A percentile compares a stretch with the other conserved stretches of the same genome.
phyloP scores from a whole-genome alignment of 1,140 invertebrate species.

The Lysiphlebus fabarum region DNA sequence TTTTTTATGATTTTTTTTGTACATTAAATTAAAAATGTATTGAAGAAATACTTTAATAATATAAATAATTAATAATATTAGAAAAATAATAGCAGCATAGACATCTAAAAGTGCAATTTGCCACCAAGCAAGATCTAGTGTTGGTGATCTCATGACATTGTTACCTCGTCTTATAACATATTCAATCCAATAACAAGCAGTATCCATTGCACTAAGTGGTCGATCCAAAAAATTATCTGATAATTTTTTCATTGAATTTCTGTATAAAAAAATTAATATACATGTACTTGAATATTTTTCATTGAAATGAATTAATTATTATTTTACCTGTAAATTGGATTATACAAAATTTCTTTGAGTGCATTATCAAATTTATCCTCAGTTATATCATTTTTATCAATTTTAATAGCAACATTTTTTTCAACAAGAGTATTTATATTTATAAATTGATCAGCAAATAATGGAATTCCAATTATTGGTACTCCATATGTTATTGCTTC shows the following conservation, averaged over 20 bases:
- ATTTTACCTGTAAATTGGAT: slow-evolving; percentile 40
- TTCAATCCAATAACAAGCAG: slow-evolving; percentile 61
- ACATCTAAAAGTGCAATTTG: slow-evolving; percentile 52
- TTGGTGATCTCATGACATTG: slow-evolving; percentile 46
- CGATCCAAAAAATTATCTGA: slow-evolving; percentile 40
- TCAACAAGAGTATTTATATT: slow-evolving; percentile 45
- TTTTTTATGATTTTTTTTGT: neutral
- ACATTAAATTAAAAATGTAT: slow-evolving; percentile 9
- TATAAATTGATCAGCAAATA: slow-evolving; percentile 69
- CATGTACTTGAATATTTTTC: neutral
- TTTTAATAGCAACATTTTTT: slow-evolving; percentile 40
- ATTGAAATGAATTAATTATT: neutral
- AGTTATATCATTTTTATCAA: slow-evolving; percentile 36
- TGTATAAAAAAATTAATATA: slow-evolving; percentile 23
- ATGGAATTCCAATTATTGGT: slow-evolving; percentile 69
- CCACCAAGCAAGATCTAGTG: slow-evolving; percentile 50
- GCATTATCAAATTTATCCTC: slow-evolving; percentile 37
- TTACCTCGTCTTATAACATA: slow-evolving; percentile 58
- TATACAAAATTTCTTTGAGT: slow-evolving; percentile 37
- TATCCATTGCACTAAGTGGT: slow-evolving; percentile 54
- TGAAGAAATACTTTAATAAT: neutral
- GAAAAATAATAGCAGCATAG: slow-evolving; percentile 11
- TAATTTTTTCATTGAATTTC: slow-evolving; percentile 28
- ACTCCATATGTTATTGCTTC: slow-evolving; percentile 73
- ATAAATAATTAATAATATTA: neutral